Evolutionary conservation across 2,113 vertebrate genomes (phyloP).

Genomic region (Scopus umbretta): DNA sequence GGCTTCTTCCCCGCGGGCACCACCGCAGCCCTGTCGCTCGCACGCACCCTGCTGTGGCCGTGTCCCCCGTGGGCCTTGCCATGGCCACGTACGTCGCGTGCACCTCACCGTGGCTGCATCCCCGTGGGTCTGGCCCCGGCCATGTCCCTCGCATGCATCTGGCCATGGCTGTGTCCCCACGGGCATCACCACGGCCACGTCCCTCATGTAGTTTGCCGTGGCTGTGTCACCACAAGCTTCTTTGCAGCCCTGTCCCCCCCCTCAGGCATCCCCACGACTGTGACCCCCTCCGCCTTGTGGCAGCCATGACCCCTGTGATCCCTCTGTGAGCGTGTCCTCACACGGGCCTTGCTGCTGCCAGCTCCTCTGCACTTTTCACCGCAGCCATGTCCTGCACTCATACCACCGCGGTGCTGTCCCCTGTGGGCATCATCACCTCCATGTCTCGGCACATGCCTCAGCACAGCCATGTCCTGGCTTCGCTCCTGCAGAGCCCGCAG

Average conservation of each 20-base stretch:
- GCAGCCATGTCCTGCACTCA: rapidly evolving
- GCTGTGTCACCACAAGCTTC: neutral
- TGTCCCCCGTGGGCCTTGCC: neutral
- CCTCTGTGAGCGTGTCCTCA: neutral
- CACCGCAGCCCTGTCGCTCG: rapidly evolving
- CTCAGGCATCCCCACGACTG: rapidly evolving
- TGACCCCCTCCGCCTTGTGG: rapidly evolving
- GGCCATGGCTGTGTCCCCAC: rapidly evolving
- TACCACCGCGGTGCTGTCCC: rapidly evolving
- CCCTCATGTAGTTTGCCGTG: rapidly evolving
- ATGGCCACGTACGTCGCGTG: rapidly evolving
- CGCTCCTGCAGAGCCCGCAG: neutral
- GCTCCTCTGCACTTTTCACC: rapidly evolving
- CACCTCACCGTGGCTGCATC: neutral
- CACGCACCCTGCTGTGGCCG: rapidly evolving
- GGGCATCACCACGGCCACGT: rapidly evolving
- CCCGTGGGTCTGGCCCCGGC: rapidly evolving
- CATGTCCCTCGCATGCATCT: rapidly evolving
- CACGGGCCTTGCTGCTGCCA: neutral
- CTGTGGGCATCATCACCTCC: neutral
- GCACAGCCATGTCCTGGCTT: neutral
- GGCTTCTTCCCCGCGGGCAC: too few species aligned
- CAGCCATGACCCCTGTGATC: neutral
- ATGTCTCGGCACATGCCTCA: neutral
- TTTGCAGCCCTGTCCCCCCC: neutral